Evolutionary conservation across 2,113 vertebrate genomes (phyloP).

Genomic region (Lates calcarifer): DNA sequence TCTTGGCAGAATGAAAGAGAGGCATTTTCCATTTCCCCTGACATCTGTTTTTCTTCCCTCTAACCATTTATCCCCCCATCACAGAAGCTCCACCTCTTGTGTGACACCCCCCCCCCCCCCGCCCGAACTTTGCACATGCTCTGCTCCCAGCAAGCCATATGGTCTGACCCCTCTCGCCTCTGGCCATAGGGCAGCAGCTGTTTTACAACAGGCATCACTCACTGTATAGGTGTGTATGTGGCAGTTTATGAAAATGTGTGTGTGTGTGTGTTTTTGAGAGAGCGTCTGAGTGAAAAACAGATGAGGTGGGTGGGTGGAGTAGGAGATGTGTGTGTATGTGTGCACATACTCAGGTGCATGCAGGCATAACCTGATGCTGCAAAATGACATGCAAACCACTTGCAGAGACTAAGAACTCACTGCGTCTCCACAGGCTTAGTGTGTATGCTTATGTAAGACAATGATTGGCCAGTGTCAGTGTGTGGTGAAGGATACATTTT

Average conservation of each 20-base stretch:
- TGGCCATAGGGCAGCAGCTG: constrained; percentile 75
- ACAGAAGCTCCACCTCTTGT: constrained; percentile 28
- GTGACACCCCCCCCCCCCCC: not conserved
- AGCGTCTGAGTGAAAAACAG: not conserved
- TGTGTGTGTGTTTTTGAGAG: not conserved
- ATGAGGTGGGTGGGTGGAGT: not conserved
- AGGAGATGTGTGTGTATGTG: not conserved
- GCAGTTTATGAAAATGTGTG: constrained; percentile 1
- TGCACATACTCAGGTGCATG: not conserved
- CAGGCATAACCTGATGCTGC: constrained; percentile 14
- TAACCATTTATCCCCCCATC: constrained; percentile 19
- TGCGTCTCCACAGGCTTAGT: not conserved
- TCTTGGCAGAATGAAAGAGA: not conserved
- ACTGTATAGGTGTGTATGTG: constrained; percentile 22
- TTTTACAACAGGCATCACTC: constrained; percentile 63
- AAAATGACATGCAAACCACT: constrained; percentile 14
- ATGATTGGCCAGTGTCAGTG: not conserved
- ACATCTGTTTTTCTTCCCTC: constrained; percentile 8
- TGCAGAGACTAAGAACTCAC: not conserved
- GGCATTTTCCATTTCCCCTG: not conserved
- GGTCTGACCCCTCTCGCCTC: constrained; percentile 52
- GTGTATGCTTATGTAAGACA: not conserved
- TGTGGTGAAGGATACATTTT: not conserved
- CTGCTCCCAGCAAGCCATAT: constrained; percentile 72
- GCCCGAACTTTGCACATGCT: constrained; percentile 59